Evolutionary conservation across 2,888 invertebrate genomes (phyloP).

Genomic region (Drosophila pseudotakahashii): DNA sequence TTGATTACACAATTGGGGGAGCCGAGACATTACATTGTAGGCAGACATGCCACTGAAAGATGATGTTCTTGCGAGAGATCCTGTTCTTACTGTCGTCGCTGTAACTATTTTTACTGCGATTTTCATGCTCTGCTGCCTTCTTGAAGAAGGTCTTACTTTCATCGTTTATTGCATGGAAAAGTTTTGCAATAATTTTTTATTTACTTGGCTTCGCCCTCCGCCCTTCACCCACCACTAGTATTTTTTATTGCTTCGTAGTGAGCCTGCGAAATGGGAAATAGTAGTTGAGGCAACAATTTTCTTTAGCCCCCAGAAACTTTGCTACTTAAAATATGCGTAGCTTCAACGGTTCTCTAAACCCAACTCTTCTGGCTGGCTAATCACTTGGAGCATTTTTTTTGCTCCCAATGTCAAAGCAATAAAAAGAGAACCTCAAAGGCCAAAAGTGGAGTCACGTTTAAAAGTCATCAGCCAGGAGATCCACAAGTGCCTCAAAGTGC

Average conservation of each 20-base stretch:
- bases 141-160: conserved; percentile 68
- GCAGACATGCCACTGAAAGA: conserved; percentile 25
- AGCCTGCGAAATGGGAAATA: conserved; percentile 59
- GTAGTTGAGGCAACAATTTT: conserved; percentile 69
- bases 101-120: conserved; percentile 70
- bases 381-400: conserved; percentile 57
- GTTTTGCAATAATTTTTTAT: conserved; percentile 78
- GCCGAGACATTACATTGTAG: conserved; percentile 57
- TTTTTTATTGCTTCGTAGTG: conserved; percentile 68
- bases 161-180: conserved; percentile 73
- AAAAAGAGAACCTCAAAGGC: conserved; percentile 11
- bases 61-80: conserved; percentile 32
- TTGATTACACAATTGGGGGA: conserved; percentile 64
- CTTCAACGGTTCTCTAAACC: conserved; percentile 30
- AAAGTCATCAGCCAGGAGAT: conserved; percentile 36
- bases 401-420: conserved; percentile 21
- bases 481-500: conserved; percentile 30
- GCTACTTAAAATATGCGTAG: conserved; percentile 74
- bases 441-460: conserved; percentile 31
- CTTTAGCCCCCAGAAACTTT: conserved; percentile 62
- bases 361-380: conserved; percentile 31
- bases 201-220: conserved; percentile 55
- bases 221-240: conserved; percentile 46
- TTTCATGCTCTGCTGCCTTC: conserved; percentile 68
- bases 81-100: conserved; percentile 33